Evolutionary conservation across 2,888 invertebrate species (phyloP).

Genomic region (Leucophora obtusa): DNA sequence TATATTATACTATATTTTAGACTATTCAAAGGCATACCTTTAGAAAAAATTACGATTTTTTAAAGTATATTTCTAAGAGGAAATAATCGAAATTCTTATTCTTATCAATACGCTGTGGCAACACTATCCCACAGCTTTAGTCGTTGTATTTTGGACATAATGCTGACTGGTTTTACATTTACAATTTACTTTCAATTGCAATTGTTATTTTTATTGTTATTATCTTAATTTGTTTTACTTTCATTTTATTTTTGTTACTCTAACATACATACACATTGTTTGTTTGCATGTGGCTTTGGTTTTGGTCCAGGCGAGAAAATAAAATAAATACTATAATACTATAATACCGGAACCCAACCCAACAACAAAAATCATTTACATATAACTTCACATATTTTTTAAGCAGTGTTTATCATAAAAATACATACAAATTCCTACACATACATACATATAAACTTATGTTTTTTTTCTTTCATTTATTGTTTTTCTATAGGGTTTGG

Average conservation of each 20-base stretch:
- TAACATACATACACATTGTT: conserved; percentile 12
- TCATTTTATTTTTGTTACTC: conserved; percentile 36
- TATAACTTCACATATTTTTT: too few species aligned
- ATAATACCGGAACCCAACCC: conserved; percentile 9
- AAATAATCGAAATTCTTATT: too few species aligned
- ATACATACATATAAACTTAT: neutral
- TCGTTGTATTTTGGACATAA: conserved; percentile 2
- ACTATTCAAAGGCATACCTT: too few species aligned
- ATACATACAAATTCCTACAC: neutral
- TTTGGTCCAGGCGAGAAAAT: conserved; percentile 45
- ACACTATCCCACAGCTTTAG: neutral
- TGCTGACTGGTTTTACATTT: conserved; percentile 53
- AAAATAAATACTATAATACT: neutral
- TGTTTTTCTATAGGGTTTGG: conserved; percentile 81
- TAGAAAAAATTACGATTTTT: too few species aligned
- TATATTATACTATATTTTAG: too few species aligned
- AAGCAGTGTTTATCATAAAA: too few species aligned
- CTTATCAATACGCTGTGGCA: neutral
- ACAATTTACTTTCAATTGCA: conserved; percentile 55
- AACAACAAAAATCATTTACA: too few species aligned
- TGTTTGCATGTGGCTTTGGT: conserved; percentile 57
- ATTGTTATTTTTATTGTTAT: conserved; percentile 64
- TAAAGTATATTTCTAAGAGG: too few species aligned
- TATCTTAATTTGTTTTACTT: conserved; percentile 63
- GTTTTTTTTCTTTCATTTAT: conserved; percentile 15